A percentile compares a stretch with the other conserved stretches of the same genome.
Conservation (phyloP, 2,113 vertebrate species). For the Tenebrosternarchus preto region DNA sequence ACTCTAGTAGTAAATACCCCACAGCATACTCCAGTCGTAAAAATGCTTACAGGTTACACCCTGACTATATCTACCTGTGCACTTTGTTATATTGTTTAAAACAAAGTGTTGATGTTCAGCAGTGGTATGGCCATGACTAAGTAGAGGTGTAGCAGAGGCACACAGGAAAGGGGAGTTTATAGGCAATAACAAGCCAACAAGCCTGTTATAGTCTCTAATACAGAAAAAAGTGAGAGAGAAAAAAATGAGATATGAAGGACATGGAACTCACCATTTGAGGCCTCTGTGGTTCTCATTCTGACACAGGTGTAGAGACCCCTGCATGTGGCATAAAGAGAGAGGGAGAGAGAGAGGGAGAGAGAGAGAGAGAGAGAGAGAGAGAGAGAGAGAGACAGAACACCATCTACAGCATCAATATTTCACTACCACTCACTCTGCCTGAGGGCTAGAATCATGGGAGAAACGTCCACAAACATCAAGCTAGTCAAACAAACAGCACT, state of each 20-base stretch:
- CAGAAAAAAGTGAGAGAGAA: neutral
- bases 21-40: no score
- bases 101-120: no score
- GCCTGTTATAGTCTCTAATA: no score
- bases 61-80: no score
- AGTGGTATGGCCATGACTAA: no score
- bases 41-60: no score
- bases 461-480: neutral
- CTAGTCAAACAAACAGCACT: neutral
- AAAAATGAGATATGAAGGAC: neutral
- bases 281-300: neutral
- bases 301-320: neutral
- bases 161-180: no score
- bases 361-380: neutral
- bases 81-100: no score
- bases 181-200: no score
- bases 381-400: neutral
- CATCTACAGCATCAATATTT: neutral
- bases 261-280: slow-evolving; percentile 14
- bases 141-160: no score
- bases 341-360: neutral
- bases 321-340: neutral
- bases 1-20: no score
- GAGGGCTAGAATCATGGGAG: neutral
- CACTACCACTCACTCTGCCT: neutral